Evolutionary conservation across 2,888 invertebrate genomes (phyloP), one percentile per base, ranked within the genome.

Genomic region (Galeopsomyia nigrocyanea): DNA sequence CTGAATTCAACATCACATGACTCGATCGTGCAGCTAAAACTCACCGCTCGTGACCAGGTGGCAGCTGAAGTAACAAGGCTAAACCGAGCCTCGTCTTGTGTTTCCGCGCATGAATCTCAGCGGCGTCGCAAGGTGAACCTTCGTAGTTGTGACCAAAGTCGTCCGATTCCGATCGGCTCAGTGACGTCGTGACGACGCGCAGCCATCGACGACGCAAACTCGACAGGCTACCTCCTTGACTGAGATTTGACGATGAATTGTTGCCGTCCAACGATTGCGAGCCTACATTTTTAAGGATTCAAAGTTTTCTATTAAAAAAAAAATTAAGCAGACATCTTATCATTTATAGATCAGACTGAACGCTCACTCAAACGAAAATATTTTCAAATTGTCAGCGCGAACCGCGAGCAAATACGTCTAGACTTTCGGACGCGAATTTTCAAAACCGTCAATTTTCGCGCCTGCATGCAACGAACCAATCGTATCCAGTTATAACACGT

Each of bases 71-170:
- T 71, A 93, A 87, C 74, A 94, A 89, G 13, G 92, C 92, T 46
- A 94, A 83, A 1, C 93, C 94, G 16, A 93, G 87, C 82, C 92
- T 92, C 2, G 89, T 88, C 75, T 87, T 85, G 63, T 86, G 84
- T 13, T 88, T 82, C 46, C 82, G 82, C 31, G 68, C 66, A 47
- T 72, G 77, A 17, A 64, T 64, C 5, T 82, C 80, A 49, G 63
- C 76, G 58, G 69, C 77, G 21, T 82, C 80, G 51, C 39, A 19
- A 26, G 75, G 0, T 65, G 73, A 65, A 50, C 21, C 61, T 9
- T 84, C 82, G n/a, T 70, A 73, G 61, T 77, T 81, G n/a, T 79
- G 79, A 50, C 83, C 82, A 57, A 83, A 83, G n/a, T 84, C 86
- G 14, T 84, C 85, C 10, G 84, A 85, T n/a, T 86, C 84, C 6